Evolutionary conservation across 2,113 vertebrate genomes (phyloP).

Genomic region (Circaetus cinerascens): DNA sequence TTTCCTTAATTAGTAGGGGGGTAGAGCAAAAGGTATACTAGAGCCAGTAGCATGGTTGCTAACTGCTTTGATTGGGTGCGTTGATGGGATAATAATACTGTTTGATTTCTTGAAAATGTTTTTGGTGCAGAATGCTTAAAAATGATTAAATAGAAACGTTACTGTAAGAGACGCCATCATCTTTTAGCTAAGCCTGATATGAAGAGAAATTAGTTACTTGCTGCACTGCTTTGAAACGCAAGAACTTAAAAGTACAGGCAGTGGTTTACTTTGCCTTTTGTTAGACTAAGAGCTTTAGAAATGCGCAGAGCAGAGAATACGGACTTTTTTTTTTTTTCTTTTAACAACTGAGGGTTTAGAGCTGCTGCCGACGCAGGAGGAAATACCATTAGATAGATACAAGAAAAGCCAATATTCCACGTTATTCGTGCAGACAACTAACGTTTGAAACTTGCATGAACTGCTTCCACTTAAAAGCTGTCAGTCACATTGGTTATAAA

Average conservation of each 20-base stretch:
- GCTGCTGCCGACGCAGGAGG: slow-evolving; percentile 3
- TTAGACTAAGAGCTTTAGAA: slow-evolving; percentile 15
- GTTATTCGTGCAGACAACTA: slow-evolving; percentile 55
- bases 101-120: not conserved
- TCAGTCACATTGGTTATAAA: slow-evolving; percentile 70
- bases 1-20: not conserved
- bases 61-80: not conserved
- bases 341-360: slow-evolving; percentile 21
- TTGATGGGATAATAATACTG: not conserved
- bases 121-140: not conserved
- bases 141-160: not conserved
- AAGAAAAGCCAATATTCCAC: slow-evolving; percentile 48
- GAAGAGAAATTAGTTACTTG: not conserved
- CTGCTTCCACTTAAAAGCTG: slow-evolving; percentile 56
- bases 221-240: slow-evolving; percentile 8
- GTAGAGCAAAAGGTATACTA: not conserved
- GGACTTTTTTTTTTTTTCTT: not conserved
- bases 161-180: not conserved
- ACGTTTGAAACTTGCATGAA: slow-evolving; percentile 47
- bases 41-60: not conserved
- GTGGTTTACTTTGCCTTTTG: slow-evolving; percentile 24
- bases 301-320: not conserved
- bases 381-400: slow-evolving; percentile 59
- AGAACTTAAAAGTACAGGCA: not conserved
- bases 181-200: not conserved